Evolutionary conservation across 2,888 invertebrate species (phyloP), one percentile per base, ranked within the genome.

Genomic region (Caenorhabditis sp.): DNA sequence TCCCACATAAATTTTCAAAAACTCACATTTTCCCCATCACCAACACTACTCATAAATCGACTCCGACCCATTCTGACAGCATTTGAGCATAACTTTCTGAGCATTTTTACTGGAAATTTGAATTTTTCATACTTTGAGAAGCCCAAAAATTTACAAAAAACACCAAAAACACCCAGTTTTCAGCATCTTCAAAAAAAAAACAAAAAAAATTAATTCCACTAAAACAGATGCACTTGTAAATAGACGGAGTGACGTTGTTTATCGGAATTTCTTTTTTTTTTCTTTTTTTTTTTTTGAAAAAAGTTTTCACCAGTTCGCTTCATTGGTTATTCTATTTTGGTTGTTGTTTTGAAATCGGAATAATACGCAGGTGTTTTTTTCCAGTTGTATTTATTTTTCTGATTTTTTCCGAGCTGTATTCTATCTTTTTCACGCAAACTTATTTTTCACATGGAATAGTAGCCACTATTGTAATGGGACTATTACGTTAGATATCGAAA

Each of bases 241-340:
- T 63, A 62, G 60, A 51, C 69, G 69, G 60, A 69, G 63, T 37
- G 26, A 63, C 69, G 69, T 69, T 36, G 58, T 27, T 36, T 36
- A 54, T 68, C 67, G 67, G 55, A 62, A 51, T 62, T 58, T 58
- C 51, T 19, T 19, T 51, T 57, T 54, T 54, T 37, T 36, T 24
- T 14, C 37, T 68, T 59, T 27, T 63, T 31, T 43, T 26, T 55
- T 62, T 36, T 54, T 54, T 31, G 51, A 19, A 27, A 62, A 54
- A 23, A n/a, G n/a, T n/a, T n/a, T n/a, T n/a, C 17, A 50, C 23
- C 36, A 0, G 54, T 43, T 43, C 14, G 43, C 43, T 17, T 43
- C 43, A 43, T 43, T 43, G 43, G 17, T 43, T 43, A 17, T 43
- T 43, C 43, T 12, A 12, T 10, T 17, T 10, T 17, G 5, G 36